These are phyloP conservation scores for Halichoerus grypus DNA, from an alignment of 2,113 vertebrate species.

Conservation along the genomic window DNA sequence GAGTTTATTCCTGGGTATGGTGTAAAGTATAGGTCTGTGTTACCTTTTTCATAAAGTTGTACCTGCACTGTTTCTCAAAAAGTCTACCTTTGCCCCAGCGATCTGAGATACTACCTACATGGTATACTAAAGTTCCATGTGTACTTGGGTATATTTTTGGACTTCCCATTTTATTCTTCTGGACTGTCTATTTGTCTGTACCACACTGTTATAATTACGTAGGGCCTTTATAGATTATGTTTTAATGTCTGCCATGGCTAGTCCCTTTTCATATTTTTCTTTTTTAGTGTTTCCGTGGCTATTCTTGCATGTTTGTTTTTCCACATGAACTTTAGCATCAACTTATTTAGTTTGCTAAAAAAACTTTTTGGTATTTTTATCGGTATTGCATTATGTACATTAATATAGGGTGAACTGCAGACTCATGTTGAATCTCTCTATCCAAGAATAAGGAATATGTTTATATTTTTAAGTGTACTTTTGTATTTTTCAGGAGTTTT, in stretches of 20 bases:
- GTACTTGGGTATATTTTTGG: background rate
- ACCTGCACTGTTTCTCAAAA: background rate
- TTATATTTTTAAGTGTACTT: background rate
- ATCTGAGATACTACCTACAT: background rate
- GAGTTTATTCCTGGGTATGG: background rate
- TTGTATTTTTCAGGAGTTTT: background rate
- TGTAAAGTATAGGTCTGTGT: background rate
- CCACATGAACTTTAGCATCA: background rate
- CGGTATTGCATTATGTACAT: background rate
- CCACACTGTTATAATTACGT: background rate
- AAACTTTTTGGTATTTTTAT: background rate
- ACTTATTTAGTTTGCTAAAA: background rate
- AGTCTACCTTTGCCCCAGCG: background rate
- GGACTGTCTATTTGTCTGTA: background rate
- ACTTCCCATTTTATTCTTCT: background rate
- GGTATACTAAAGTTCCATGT: background rate
- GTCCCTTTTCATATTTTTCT: background rate
- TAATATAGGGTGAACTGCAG: background rate
- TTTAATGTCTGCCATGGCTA: background rate
- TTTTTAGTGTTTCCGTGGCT: background rate
- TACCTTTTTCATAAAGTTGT: conserved; percentile 1
- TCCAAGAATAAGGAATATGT: background rate
- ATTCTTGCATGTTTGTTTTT: background rate
- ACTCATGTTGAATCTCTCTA: background rate
- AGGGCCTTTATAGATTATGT: background rate